Percentiles rank a stretch among this genome's conserved stretches.
These are phyloP conservation scores for Laupala kohalensis DNA, from an alignment of 1,140 invertebrate species.

Conservation along the genomic window DNA sequence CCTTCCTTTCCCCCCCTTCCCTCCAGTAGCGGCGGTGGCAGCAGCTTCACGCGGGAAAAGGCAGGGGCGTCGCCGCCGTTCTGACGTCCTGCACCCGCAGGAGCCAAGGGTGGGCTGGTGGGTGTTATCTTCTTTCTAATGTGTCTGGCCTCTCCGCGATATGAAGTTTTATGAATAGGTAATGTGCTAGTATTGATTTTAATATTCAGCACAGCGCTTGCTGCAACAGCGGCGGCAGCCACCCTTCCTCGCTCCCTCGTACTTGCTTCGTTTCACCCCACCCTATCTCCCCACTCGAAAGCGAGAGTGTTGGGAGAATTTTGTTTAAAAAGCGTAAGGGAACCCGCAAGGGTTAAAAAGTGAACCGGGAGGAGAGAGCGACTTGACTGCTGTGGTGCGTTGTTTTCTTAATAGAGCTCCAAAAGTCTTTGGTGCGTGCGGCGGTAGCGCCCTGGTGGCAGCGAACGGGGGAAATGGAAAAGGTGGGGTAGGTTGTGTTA, in stretches of 20 bases:
- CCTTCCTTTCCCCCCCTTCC: constrained; percentile 22
- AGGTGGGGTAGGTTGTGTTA: not conserved
- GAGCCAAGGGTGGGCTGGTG: not conserved
- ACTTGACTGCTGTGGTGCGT: not conserved
- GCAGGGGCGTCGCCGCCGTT: too few relatives aligned
- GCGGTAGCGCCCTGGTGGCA: not conserved
- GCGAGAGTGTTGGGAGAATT: not conserved
- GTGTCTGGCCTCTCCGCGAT: constrained; percentile 29
- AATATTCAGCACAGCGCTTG: constrained; percentile 16
- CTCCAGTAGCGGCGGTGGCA: too few relatives aligned
- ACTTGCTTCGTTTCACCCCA: too few relatives aligned
- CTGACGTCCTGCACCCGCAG: too few relatives aligned
- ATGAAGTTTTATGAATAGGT: constrained; percentile 23
- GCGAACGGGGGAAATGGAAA: not conserved
- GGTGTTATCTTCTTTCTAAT: constrained; percentile 34
- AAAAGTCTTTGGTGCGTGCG: too few relatives aligned
- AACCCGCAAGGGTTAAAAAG: not conserved
- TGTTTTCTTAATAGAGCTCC: not conserved
- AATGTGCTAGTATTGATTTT: constrained; percentile 19
- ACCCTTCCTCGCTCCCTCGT: not conserved
- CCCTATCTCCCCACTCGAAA: too few relatives aligned
- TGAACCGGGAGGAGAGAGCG: not conserved
- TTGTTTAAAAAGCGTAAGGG: not conserved
- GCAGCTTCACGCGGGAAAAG: too few relatives aligned
- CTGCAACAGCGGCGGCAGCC: not conserved